Base-by-base conservation (phyloP, 2,797 vertebrate genomes). In the Lophotriccus pileatus region DNA sequence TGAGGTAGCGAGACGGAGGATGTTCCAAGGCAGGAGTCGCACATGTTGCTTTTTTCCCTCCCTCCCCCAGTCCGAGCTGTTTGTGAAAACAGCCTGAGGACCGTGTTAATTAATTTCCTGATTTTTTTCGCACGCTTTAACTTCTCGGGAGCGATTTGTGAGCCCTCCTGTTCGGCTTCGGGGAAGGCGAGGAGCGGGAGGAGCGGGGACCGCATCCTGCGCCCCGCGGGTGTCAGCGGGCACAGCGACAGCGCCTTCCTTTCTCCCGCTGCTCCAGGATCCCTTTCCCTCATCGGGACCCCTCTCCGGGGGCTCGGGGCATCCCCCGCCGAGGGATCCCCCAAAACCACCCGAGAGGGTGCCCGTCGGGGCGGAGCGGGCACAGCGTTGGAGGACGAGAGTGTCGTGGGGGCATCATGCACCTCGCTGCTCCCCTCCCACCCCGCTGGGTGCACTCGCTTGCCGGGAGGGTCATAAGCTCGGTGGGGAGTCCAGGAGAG, bases 11-110 rank as follows among this genome's bases (percentile, higher is more conserved):
- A 14, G 22, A 5, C 19, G 10, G 67, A 14, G 28, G 28, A 2
- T 0, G 5, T 28, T 60, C 12, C 37, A 2, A 7, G 28, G 64
- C 56, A 15, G 56, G 13, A 46, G 12, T 12, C 34, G 7, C 32
- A 2, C 70, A 4, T 2, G 2, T 16, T 22, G 23, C 50, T 66
- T 5, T 1, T 14, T 37, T 53, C 3, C 0, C 11, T 5, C 7
- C 39, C 41, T 8, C 19, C 10, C 19, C 12, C n/a, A 2, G 15
- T 7, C 18, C 27, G 28, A 55, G 36, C 1, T 25, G 43, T 41
- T 67, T 14, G 43, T 19, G 46, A 58, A 32, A 36, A 19, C 4
- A 53, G 22, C 49, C 49, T 0, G 20, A 66, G 37, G n/a, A 8
- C 3, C 32, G 27, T 8, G 14, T 9, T 52, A 8, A 7, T 18